These are phyloP conservation scores for Ifrita kowaldi DNA, from an alignment of 2,113 vertebrate species.

Conservation along the genomic window DNA sequence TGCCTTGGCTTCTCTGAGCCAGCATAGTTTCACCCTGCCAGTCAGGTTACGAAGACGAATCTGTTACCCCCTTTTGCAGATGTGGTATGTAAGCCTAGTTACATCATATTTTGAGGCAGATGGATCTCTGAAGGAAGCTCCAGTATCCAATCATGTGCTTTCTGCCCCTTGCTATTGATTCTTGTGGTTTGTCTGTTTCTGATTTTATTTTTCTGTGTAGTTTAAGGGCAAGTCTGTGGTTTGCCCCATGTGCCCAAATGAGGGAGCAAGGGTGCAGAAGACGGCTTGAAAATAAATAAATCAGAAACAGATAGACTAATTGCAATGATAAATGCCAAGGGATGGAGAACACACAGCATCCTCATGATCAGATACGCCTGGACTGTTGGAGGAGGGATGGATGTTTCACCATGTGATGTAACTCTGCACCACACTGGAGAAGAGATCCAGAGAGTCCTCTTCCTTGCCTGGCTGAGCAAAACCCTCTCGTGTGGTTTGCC, in stretches of 20 bases:
- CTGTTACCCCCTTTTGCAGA: background rate
- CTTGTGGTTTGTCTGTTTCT: slow-evolving; percentile 62
- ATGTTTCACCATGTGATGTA: background rate
- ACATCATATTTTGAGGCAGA: background rate
- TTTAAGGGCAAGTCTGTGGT: slow-evolving; percentile 60
- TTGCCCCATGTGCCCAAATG: background rate
- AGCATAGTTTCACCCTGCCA: background rate
- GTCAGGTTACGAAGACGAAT: background rate
- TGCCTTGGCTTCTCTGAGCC: background rate
- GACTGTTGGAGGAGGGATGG: background rate
- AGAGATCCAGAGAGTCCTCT: background rate
- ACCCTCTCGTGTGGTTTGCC: background rate
- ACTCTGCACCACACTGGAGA: background rate
- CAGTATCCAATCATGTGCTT: background rate
- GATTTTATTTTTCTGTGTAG: slow-evolving; percentile 54
- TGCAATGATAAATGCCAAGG: background rate
- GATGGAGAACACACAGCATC: background rate
- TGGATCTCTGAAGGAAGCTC: slow-evolving; percentile 7
- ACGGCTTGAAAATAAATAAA: slow-evolving; percentile 49
- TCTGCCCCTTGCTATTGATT: slow-evolving; percentile 38
- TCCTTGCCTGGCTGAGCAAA: background rate
- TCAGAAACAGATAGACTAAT: slow-evolving; percentile 57
- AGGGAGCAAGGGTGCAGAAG: slow-evolving; percentile 36
- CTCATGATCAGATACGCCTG: background rate
- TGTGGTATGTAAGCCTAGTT: background rate